Conservation (phyloP, 2,113 vertebrate species). For the Oxyura jamaicensis region DNA sequence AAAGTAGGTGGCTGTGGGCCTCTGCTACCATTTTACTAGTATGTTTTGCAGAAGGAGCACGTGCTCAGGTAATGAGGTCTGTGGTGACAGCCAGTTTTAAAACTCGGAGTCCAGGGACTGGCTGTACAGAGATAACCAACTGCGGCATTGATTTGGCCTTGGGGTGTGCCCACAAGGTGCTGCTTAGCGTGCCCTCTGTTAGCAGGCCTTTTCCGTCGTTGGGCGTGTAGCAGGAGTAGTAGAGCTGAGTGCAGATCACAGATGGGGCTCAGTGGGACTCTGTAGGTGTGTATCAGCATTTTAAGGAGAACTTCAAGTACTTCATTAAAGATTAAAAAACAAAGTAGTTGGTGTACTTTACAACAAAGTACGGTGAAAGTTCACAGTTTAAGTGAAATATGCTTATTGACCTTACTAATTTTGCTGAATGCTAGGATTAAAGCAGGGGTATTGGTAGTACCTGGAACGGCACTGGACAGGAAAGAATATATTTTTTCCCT, state of each 20-base stretch:
- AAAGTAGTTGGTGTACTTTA: not conserved
- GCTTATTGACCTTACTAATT: not conserved
- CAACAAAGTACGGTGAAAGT: not conserved
- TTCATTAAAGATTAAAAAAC: not conserved
- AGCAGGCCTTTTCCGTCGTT: not conserved
- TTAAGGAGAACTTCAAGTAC: not conserved
- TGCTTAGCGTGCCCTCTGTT: accelerated
- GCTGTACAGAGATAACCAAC: not conserved
- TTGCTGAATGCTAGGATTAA: not conserved
- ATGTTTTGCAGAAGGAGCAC: not conserved
- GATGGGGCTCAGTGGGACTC: not conserved
- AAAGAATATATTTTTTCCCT: not conserved
- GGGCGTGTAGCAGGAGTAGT: not conserved
- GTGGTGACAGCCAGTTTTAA: not conserved
- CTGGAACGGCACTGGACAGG: not conserved
- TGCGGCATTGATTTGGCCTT: not conserved
- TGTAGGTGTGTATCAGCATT: not conserved
- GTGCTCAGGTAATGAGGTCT: accelerated
- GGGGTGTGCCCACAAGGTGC: not conserved
- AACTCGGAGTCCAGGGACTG: not conserved
- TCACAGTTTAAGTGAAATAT: not conserved
- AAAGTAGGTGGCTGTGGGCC: not conserved
- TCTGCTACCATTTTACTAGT: accelerated
- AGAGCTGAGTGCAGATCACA: not conserved
- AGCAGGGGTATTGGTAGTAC: not conserved